Evolutionary conservation across 2,113 vertebrate species (phyloP), one percentile per base, ranked within the genome.

Genomic region (Camarhynchus parvulus): DNA sequence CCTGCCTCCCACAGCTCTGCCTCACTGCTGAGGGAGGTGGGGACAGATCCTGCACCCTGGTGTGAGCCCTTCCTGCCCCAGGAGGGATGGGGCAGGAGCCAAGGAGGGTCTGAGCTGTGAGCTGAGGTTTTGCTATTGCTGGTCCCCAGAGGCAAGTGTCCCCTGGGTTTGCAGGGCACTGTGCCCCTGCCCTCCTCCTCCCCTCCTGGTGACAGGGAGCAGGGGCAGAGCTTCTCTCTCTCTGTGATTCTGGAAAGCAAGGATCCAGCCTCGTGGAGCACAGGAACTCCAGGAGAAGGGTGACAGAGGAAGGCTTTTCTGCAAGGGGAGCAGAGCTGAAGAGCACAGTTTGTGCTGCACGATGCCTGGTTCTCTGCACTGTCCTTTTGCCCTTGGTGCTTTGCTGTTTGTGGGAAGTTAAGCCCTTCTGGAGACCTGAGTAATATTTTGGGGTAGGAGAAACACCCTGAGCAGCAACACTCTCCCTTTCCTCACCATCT

Each of bases 301-400:
- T 53, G 13, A 47, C 4, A 7, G 31, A 67, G 89, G 81, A 68
- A 39, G n/a, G 28, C 47, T 75, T 63, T 84, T 58, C 66, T 79
- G 39, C 41, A 22, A 49, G 33, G 39, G 39, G 18, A 64, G 35
- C 53, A 24, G 64, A 44, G 79, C 58, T 75, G 80, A 52, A 47
- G 66, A 49, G 39, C n/a, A 63, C 9, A 5, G 22, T 49, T 74
- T 4, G 0, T 46, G 50, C 87, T 0, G 0, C 37, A 24, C 42
- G 73, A 49, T 1, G 2, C 24, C 44, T 64, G 77, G 10, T 23
- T 85, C 42, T n/a, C 80, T 73, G 86, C 53, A n/a, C 73, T 85
- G 66, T 83, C 90, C 87, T 88, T 90, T 67, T 87, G 91, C 62
- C 76, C 63, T 53, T 86, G 69, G 24, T 68, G 83, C 74, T 92